Percentiles rank a stretch among this genome's conserved stretches.
Evolutionary conservation across 2,888 invertebrate species (phyloP).

Genomic region (Synanthedon tipuliformis): DNA sequence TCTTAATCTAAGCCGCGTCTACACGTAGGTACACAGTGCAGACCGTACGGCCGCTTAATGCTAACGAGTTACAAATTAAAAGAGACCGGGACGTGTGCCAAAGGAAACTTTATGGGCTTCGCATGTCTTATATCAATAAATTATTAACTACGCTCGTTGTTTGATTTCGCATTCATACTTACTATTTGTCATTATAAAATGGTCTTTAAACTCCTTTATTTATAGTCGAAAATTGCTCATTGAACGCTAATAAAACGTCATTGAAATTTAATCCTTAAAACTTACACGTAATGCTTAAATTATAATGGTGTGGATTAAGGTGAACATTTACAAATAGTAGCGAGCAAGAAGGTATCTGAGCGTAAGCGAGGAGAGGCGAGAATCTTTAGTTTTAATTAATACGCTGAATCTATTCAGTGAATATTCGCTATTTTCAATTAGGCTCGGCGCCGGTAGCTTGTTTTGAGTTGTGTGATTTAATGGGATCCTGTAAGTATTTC

Average conservation of each 20-base stretch:
- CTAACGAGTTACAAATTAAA: constrained; percentile 69
- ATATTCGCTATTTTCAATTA: constrained; percentile 61
- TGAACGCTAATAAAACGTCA: constrained; percentile 16
- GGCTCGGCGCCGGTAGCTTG: constrained; percentile 55
- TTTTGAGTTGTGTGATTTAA: constrained; percentile 56
- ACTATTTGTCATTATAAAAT: constrained; percentile 39
- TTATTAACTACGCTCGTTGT: constrained; percentile 67
- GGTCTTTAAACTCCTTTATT: constrained; percentile 35
- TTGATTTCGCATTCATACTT: constrained; percentile 59
- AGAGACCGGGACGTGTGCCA: constrained; percentile 64
- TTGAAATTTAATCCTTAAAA: constrained; percentile 50
- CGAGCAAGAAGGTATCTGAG: constrained; percentile 36
- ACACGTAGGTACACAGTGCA: constrained; percentile 12
- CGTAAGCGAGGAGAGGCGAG: constrained; percentile 53
- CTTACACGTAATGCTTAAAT: constrained; percentile 44
- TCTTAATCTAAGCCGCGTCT: constrained; percentile 44
- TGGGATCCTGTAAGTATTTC: constrained; percentile 38
- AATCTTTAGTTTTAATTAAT: constrained; percentile 66
- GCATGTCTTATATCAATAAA: constrained; percentile 71
- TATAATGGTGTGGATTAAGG: constrained; percentile 30
- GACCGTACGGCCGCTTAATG: constrained; percentile 30
- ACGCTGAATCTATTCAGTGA: constrained; percentile 46
- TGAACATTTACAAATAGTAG: constrained; percentile 29
- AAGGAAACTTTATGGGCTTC: constrained; percentile 68
- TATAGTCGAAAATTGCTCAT: constrained; percentile 42